These are phyloP conservation scores for Alligator sinensis DNA, from an alignment of 2,113 vertebrate species.

Conservation along the genomic window DNA sequence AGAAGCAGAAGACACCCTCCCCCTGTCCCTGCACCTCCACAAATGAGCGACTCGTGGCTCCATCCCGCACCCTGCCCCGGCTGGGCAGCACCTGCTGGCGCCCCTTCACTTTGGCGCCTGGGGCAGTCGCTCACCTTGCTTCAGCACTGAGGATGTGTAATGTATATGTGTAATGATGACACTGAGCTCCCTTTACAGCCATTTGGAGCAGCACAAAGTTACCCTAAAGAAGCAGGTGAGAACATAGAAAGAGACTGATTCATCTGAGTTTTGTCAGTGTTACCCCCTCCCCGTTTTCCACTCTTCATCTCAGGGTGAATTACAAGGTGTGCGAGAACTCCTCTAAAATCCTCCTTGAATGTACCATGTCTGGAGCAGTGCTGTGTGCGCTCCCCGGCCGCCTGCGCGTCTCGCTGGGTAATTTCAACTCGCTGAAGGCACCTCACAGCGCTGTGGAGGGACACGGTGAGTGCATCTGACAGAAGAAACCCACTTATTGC, in stretches of 20 bases:
- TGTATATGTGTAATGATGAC: not conserved
- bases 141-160: not conserved
- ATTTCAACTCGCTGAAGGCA: not conserved
- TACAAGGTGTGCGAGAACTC: not conserved
- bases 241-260: rapidly evolving
- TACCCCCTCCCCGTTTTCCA: not conserved
- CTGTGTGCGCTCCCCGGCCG: not conserved
- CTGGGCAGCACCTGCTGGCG: too few species aligned
- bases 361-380: not conserved
- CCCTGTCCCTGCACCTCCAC: too few species aligned
- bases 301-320: conserved; percentile 4
- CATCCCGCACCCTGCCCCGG: too few species aligned
- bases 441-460: not conserved
- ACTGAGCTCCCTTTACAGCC: not conserved
- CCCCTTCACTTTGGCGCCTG: too few species aligned
- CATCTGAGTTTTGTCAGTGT: not conserved
- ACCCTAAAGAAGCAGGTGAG: not conserved
- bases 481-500: conserved; percentile 18
- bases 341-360: not conserved
- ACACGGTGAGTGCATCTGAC: not conserved
- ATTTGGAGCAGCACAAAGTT: not conserved
- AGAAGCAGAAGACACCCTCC: too few species aligned
- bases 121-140: too few species aligned
- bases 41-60: too few species aligned
- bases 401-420: not conserved